Base-by-base conservation (phyloP, 2,888 invertebrate genomes). In the Abscondita cerata region DNA sequence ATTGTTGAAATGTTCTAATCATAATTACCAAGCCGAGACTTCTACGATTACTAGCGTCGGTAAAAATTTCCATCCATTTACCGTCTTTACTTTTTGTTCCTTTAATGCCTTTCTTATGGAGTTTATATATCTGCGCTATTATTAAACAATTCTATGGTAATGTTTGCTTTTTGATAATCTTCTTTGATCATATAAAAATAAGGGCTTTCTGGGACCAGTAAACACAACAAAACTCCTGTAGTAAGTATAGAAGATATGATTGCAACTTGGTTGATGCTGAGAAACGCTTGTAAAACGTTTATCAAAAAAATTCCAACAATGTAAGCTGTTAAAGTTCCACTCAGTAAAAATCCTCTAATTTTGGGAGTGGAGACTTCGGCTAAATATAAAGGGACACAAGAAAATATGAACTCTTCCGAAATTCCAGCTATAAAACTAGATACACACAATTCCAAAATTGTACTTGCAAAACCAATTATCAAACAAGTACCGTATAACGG, bases 171-270 rank as follows among this genome's bases (percentile, higher is more conserved):
- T 1, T 78, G 72, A 55, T 79, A 78, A 8, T 76, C 70, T 8
- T 74, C 75, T 40, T 73, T 78, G 55, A 80, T 76, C 11, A 83
- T 69, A 57, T 78, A 71, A 68, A 77, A 83, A 53, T 84, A 81
- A 0, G 87, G 87, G 1, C 84, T 83, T 80, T 90, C 90, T n/a
- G 89, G 89, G 75, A 89, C 81, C 41, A 84, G 78, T 75, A 88
- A 85, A 12, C 83, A 80, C 18, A 85, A 56, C 38, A 87, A 76
- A 70, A 86, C 84, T 50, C 84, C 70, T 16, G 86, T 76, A 4
- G 88, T 85, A 59, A 87, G 80, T 66, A 83, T 75, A 68, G 85
- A 80, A 71, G 86, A 86, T 76, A 86, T 82, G 52, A 81, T 78
- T 55, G 85, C 85, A 65, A 86, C 78, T 16, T 76, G 76, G 64